Evolutionary conservation across 2,888 invertebrate species (phyloP), one percentile per base, ranked within the genome.

Genomic region (Melolontha melolontha): DNA sequence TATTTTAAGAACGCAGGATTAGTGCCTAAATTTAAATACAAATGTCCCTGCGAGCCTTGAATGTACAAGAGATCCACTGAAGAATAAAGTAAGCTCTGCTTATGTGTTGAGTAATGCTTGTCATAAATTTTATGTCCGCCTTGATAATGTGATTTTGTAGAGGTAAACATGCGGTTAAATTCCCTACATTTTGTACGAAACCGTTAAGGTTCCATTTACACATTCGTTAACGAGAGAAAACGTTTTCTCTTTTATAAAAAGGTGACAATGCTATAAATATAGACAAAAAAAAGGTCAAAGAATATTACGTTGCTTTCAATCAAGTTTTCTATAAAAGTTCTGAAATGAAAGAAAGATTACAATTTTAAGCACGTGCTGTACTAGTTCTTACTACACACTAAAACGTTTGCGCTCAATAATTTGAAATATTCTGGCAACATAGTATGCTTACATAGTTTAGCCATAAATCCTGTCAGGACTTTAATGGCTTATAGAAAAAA

Each of bases 21-120:
- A 65, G 54, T 44, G 44, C 54, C 54, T 65, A 54, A 65, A 65
- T 65, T 65, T 65, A 65, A 65, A 65, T 65, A 65, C 65, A 65
- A 65, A 65, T 65, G 54, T 65, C 51, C 41, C 54, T 65, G 41
- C 52, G 47, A 65, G 65, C 44, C 59, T 39, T 62, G 16, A 62
- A 62, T 29, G 16, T 62, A 34, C 10, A 10, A 6, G 34, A 34
- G 2, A 6, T 8, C 8, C 34, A 42, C 34, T 12, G 59, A 29
- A 47, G 59, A 47, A 39, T 62, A 62, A 62, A 62, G 59, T 44
- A 34, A 39, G 59, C 59, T 34, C 59, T 62, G 59, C 34, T 47
- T 62, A 62, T 62, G 47, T 47, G 59, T 62, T 62, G 59, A 62
- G 59, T 62, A 62, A 62, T 47, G 59, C 34, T 62, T 62, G 59